Conservation (phyloP, 2,113 vertebrate genomes). For the Actenoides lindsayi region DNA sequence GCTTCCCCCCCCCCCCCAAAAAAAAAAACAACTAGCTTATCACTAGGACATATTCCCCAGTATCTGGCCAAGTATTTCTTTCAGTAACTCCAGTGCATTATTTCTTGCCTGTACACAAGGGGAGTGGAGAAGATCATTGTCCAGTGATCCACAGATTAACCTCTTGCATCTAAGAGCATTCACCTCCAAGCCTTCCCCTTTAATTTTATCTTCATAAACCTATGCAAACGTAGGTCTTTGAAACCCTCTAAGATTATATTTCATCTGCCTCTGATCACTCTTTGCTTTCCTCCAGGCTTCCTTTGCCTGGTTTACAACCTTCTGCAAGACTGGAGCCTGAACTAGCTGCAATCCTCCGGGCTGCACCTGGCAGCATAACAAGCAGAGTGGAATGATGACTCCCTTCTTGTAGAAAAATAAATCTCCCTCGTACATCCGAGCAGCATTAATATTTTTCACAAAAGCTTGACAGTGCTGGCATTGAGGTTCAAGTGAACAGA, state of each 20-base stretch:
- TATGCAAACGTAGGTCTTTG: not conserved
- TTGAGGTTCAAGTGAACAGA: not conserved
- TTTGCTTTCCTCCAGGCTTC: not conserved
- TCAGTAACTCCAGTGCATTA: not conserved
- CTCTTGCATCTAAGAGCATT: not conserved
- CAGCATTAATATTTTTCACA: not conserved
- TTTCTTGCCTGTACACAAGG: not conserved
- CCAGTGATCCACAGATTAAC: fast-evolving
- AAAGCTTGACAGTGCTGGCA: not conserved
- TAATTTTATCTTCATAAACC: not conserved
- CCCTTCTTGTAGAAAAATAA: not conserved
- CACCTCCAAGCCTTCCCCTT: not conserved
- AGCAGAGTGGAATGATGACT: not conserved
- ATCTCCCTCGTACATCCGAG: not conserved
- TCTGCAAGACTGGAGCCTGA: not conserved
- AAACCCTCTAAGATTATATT: not conserved
- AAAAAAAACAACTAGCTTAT: not conserved
- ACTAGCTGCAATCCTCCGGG: not conserved
- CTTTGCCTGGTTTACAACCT: not conserved
- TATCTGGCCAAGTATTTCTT: not conserved
- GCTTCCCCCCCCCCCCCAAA: too few relatives aligned
- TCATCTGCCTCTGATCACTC: not conserved
- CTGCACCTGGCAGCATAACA: not conserved
- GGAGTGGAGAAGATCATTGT: not conserved
- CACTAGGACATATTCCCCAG: not conserved